phyloP scores from a whole-genome alignment of 2,113 vertebrate species.

The Nycticebus coucang region DNA sequence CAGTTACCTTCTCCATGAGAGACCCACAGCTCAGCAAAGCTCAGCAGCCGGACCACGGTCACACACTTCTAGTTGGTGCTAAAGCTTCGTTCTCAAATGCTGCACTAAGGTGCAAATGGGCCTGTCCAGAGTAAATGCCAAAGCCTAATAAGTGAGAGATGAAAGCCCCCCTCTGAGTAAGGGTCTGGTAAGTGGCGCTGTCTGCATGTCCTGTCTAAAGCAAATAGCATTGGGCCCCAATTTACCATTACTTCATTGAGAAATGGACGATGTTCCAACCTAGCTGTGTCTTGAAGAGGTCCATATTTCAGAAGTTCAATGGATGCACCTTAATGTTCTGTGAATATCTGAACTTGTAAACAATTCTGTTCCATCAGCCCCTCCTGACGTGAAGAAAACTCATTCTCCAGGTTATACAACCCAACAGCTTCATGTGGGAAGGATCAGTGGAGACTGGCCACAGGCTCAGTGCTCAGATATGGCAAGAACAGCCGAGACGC shows the following conservation, averaged over 20 bases:
- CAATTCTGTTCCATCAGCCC: neutral
- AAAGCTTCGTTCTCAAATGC: no score
- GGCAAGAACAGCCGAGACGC: neutral
- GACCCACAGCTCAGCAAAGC: neutral
- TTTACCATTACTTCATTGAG: rapidly evolving
- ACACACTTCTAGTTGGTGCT: neutral
- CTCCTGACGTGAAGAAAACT: rapidly evolving
- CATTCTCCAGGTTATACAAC: rapidly evolving
- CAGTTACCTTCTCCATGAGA: neutral
- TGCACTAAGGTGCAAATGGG: no score
- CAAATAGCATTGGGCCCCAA: rapidly evolving
- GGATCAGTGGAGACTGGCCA: neutral
- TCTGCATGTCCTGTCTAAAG: rapidly evolving
- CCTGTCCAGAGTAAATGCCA: neutral
- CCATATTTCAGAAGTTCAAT: neutral
- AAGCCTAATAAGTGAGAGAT: neutral
- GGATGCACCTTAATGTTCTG: neutral
- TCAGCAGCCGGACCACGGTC: neutral
- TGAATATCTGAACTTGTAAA: neutral
- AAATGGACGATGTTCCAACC: neutral
- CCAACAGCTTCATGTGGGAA: rapidly evolving
- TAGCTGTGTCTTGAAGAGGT: neutral
- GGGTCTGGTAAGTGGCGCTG: no score
- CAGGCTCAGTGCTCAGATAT: rapidly evolving
- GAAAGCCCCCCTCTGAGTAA: neutral